These are phyloP conservation scores for Sminthurinus signatus DNA, from an alignment of 1,140 invertebrate genomes.

Conservation along the genomic window DNA sequence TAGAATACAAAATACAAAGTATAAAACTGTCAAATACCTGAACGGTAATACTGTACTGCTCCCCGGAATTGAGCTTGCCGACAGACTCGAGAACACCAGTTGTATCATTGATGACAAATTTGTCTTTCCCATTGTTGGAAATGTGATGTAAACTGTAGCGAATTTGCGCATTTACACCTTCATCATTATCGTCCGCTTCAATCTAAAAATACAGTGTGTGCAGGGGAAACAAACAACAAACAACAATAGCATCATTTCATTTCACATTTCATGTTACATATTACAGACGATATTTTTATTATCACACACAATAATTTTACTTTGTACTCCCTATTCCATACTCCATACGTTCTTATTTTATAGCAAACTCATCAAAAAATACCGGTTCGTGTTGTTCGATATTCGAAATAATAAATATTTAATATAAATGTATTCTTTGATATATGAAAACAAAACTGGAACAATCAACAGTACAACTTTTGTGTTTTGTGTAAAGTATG, in stretches of 20 bases:
- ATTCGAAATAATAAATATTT: too few species aligned
- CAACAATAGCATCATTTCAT: background rate
- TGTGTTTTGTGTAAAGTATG: too few species aligned
- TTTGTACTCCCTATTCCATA: too few species aligned
- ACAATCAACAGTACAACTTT: too few species aligned
- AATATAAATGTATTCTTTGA: too few species aligned
- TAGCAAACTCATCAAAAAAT: too few species aligned
- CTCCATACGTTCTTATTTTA: too few species aligned
- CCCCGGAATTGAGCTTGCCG: conserved; percentile 70
- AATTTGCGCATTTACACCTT: conserved; percentile 71
- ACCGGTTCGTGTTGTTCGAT: too few species aligned
- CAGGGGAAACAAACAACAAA: background rate
- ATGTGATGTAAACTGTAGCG: conserved; percentile 80
- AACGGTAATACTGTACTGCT: conserved; percentile 80
- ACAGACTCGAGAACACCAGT: conserved; percentile 60
- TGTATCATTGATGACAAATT: conserved; percentile 74
- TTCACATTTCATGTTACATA: too few species aligned
- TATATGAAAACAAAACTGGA: too few species aligned
- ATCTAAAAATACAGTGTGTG: conserved; percentile 48
- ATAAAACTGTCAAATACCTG: conserved; percentile 58
- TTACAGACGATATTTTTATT: too few species aligned
- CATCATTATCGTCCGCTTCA: conserved; percentile 74
- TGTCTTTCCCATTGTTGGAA: conserved; percentile 76
- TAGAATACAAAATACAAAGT: conserved; percentile 2
- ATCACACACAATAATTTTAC: too few species aligned